Percentiles rank a stretch among this genome's conserved stretches.
Evolutionary conservation across 2,797 vertebrate species (phyloP).

Genomic region (Cossypha caffra): DNA sequence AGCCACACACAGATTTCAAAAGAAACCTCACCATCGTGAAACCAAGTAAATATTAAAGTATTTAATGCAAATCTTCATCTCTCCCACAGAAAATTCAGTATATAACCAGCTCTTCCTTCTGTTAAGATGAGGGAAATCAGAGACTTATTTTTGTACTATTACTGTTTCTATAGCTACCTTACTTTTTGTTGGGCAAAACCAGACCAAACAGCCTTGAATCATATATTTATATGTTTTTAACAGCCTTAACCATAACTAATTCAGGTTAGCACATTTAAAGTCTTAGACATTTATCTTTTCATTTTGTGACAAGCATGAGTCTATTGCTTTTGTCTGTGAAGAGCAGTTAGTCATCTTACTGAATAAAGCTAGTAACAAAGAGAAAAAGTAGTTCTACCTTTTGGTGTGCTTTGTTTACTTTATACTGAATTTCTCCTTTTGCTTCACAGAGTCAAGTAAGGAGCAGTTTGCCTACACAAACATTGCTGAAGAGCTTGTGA

Average conservation of each 20-base stretch:
- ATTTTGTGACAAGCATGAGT: background rate
- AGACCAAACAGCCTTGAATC: background rate
- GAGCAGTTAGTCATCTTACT: conserved; percentile 36
- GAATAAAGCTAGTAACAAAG: conserved; percentile 28
- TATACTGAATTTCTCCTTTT: conserved; percentile 2
- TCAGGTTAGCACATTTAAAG: conserved; percentile 33
- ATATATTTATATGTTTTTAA: conserved; percentile 1
- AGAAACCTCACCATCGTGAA: background rate
- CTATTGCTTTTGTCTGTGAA: conserved; percentile 45
- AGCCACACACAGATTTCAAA: background rate
- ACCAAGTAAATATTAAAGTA: background rate
- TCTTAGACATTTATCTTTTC: conserved; percentile 43
- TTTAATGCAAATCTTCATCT: background rate
- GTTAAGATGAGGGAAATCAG: conserved; percentile 32
- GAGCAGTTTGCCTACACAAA: conserved; percentile 98
- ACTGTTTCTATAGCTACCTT: conserved; percentile 58
- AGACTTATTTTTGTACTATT: conserved; percentile 33
- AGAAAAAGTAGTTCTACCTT: conserved; percentile 21
- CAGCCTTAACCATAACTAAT: conserved; percentile 34
- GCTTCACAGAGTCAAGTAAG: conserved; percentile 84
- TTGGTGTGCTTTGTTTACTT: conserved; percentile 45
- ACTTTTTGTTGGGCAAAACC: conserved; percentile 6
- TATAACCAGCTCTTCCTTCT: conserved; percentile 1
- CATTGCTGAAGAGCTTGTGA: conserved; percentile 94
- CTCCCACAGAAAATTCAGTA: background rate